These are phyloP conservation scores for Drosophila serrata DNA, from an alignment of 1,140 invertebrate genomes.

Conservation along the genomic window DNA sequence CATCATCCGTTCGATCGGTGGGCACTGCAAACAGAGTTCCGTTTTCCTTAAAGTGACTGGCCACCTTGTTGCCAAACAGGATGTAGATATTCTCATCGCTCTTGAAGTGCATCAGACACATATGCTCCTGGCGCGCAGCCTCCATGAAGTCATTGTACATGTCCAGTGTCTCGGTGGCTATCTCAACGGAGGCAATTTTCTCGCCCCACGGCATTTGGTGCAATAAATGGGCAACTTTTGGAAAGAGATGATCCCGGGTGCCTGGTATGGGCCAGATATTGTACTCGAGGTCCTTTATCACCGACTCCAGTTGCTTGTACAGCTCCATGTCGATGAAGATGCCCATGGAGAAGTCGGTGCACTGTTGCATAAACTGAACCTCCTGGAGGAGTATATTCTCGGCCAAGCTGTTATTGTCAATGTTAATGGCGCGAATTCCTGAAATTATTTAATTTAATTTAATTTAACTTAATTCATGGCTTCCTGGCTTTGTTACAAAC, in stretches of 20 bases:
- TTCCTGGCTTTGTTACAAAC: slow-evolving; percentile 32
- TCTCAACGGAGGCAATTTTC: slow-evolving; percentile 82
- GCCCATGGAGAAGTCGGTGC: slow-evolving; percentile 70
- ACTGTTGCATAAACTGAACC: slow-evolving; percentile 80
- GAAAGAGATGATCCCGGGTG: slow-evolving; percentile 62
- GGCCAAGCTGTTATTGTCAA: slow-evolving; percentile 59
- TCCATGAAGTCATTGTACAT: slow-evolving; percentile 84
- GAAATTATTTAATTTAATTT: not conserved
- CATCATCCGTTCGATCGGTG: slow-evolving; percentile 68
- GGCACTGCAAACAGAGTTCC: slow-evolving; percentile 77
- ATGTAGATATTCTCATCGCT: slow-evolving; percentile 80
- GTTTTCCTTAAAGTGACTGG: slow-evolving; percentile 76
- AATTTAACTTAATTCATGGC: not conserved
- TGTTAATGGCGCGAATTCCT: slow-evolving; percentile 74
- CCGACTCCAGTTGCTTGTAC: slow-evolving; percentile 61
- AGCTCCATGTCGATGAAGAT: slow-evolving; percentile 78
- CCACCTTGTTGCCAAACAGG: slow-evolving; percentile 77
- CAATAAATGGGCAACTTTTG: slow-evolving; percentile 78
- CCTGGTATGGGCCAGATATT: slow-evolving; percentile 83
- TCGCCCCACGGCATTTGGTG: slow-evolving; percentile 84
- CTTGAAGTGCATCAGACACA: slow-evolving; percentile 84
- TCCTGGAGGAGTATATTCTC: slow-evolving; percentile 80
- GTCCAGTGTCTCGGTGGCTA: slow-evolving; percentile 72
- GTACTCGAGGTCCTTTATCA: slow-evolving; percentile 77
- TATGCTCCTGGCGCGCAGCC: slow-evolving; percentile 73